Percentiles rank a stretch among this genome's conserved stretches.
Conservation (phyloP, 2,888 invertebrate genomes). For the Tetragonisca angustula region DNA sequence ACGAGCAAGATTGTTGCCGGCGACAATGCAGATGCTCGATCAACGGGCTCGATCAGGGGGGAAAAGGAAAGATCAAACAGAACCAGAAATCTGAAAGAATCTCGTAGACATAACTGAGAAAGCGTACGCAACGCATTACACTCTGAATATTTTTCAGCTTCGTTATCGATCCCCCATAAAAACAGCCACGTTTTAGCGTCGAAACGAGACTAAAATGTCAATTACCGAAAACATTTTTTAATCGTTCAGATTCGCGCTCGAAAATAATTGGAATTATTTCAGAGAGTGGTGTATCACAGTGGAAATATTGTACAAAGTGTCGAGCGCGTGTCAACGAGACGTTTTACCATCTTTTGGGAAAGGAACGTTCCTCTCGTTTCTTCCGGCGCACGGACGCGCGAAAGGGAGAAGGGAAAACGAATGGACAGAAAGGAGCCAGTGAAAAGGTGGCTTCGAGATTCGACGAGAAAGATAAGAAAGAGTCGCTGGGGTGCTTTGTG, state of each 20-base stretch:
- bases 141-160: no score
- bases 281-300: neutral
- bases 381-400: constrained; percentile 27
- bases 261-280: neutral
- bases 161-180: no score
- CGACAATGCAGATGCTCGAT: constrained; percentile 73
- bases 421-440: constrained; percentile 61
- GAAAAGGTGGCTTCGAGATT: constrained; percentile 57
- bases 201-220: neutral
- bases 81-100: neutral
- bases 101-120: no score
- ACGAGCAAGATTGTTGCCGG: constrained; percentile 64
- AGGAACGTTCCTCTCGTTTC: constrained; percentile 8
- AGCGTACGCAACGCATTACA: no score
- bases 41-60: constrained; percentile 42
- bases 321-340: constrained; percentile 21
- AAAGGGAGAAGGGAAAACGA: constrained; percentile 21
- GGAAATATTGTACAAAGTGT: constrained; percentile 10
- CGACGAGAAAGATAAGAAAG: constrained; percentile 56
- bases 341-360: neutral
- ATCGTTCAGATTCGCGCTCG: neutral
- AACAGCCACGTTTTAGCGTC: neutral
- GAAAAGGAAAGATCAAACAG: neutral
- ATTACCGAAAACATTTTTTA: neutral
- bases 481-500: constrained; percentile 67